Conservation (phyloP, 2,888 invertebrate species). For the Torymus auratus region DNA sequence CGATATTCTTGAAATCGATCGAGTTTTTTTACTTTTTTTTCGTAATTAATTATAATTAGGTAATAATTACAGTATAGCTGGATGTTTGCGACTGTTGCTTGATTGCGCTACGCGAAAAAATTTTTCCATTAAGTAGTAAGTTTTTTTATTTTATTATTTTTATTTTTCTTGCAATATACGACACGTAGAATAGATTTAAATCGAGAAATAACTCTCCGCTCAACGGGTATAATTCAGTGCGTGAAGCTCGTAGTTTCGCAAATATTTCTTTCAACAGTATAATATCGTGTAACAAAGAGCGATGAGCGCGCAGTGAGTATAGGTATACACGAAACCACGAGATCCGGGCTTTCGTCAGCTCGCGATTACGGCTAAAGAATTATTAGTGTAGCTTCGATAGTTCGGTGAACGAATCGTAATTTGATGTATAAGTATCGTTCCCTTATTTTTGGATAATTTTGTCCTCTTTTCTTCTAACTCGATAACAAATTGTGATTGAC, state of each 20-base stretch:
- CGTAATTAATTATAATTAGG: constrained; percentile 28
- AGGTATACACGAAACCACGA: constrained; percentile 3
- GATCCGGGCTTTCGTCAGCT: not conserved
- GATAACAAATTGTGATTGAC: no score
- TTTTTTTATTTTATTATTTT: constrained; percentile 45
- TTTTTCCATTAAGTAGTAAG: constrained; percentile 62
- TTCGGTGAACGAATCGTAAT: constrained; percentile 27
- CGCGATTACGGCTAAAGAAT: no score
- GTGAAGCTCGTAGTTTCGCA: constrained; percentile 8
- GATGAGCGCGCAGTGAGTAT: not conserved
- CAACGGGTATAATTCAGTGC: constrained; percentile 2
- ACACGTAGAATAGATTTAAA: constrained; percentile 65
- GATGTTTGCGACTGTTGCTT: constrained; percentile 65
- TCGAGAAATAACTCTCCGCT: constrained; percentile 14
- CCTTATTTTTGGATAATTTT: not conserved
- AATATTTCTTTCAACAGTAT: no score
- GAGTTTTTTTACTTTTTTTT: constrained; percentile 50
- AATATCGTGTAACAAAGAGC: constrained; percentile 8
- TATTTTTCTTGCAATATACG: constrained; percentile 48
- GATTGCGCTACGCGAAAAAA: constrained; percentile 71
- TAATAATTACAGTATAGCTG: constrained; percentile 60
- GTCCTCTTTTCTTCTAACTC: no score
- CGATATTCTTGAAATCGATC: constrained; percentile 53
- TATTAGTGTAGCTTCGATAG: no score
- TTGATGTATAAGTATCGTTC: constrained; percentile 7